These are phyloP conservation scores for Lymantria monacha DNA, from an alignment of 2,888 invertebrate genomes.

Conservation along the genomic window DNA sequence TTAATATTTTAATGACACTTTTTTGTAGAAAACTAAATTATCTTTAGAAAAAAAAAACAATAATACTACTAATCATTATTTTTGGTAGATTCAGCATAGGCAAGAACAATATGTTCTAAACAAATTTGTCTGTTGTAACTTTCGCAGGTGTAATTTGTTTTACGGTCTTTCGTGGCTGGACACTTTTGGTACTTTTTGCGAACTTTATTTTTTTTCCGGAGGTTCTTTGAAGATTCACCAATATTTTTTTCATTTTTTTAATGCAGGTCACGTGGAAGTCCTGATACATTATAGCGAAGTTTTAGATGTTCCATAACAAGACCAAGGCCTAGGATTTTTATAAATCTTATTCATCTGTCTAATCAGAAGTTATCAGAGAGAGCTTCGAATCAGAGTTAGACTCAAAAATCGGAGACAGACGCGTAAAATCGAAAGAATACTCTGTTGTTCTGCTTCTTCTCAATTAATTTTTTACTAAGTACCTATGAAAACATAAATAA, in stretches of 20 bases:
- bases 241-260: neutral
- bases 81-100: conserved; percentile 1
- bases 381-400: conserved; percentile 12
- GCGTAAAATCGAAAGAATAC: conserved; percentile 10
- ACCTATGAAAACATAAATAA: conserved; percentile 14
- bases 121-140: neutral
- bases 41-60: neutral
- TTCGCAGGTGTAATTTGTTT: conserved; percentile 1
- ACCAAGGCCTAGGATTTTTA: neutral
- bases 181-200: neutral
- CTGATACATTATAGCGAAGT: neutral
- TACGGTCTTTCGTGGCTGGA: conserved; percentile 6
- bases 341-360: neutral
- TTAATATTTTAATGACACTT: neutral
- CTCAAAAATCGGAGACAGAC: too few relatives aligned
- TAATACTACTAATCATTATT: neutral
- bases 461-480: conserved; percentile 8
- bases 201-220: neutral
- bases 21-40: neutral
- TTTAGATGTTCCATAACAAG: neutral
- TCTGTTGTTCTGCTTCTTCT: conserved; percentile 11
- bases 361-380: neutral
- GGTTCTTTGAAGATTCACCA: neutral
- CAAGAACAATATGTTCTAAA: neutral
- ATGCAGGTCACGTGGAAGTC: neutral